A percentile compares a stretch with the other conserved stretches of the same genome.
phyloP scores from a whole-genome alignment of 64 coral and sea anemone species.

The Actinia tenebrosa region DNA sequence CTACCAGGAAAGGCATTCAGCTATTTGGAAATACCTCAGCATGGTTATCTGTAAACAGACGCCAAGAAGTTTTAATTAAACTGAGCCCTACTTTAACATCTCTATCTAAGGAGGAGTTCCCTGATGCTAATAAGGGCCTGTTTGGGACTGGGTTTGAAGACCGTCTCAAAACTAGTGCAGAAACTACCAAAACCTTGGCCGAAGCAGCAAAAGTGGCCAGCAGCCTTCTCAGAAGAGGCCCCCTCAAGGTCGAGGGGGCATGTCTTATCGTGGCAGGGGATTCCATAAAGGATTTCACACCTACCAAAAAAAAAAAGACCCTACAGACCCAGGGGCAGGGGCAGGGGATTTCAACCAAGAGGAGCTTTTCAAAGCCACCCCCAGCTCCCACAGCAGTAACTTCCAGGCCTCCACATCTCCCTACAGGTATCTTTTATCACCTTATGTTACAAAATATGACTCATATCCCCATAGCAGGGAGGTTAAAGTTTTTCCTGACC shows the following conservation, averaged over 20 bases:
- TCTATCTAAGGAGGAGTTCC: constrained; percentile 16
- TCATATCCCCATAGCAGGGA: background rate
- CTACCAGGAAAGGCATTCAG: background rate
- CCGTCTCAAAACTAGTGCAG: constrained; percentile 14
- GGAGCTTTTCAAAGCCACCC: background rate
- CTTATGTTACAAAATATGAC: background rate
- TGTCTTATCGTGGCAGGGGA: constrained; percentile 10
- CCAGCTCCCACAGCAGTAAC: background rate
- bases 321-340: background rate
- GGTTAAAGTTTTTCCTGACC: no score
- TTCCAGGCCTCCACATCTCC: constrained; percentile 11
- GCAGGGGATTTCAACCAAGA: background rate
- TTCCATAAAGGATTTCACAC: background rate
- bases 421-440: constrained; percentile 32
- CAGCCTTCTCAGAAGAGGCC: constrained; percentile 18
- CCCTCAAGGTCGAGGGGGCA: constrained; percentile 12
- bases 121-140: constrained; percentile 13
- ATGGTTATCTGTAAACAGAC: background rate
- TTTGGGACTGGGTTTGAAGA: constrained; percentile 17
- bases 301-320: background rate
- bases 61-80: constrained; percentile 22
- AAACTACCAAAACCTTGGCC: constrained; percentile 17
- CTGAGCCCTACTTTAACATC: constrained; percentile 21
- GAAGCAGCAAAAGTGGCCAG: constrained; percentile 12
- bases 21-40: background rate